Evolutionary conservation across 2,113 vertebrate species (phyloP), one percentile per base, ranked within the genome.

Genomic region (Ibidorhyncha struthersii): DNA sequence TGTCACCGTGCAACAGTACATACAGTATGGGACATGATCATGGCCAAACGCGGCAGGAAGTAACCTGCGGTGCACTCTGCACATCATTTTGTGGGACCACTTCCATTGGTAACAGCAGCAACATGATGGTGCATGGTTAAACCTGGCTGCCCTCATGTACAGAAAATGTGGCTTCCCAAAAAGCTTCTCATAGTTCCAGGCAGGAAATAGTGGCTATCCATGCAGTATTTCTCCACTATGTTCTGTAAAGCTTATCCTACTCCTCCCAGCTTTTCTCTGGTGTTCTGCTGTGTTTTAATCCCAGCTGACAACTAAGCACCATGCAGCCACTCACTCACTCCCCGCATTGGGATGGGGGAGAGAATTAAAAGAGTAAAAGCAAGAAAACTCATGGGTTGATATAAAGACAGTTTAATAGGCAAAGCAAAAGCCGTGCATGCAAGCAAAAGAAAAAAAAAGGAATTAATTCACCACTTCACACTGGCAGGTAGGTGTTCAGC

Each of bases 51-150:
- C 9, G 53, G 11, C 25, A 92, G 45, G 41, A 82, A 74, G 18
- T 6, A 7, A 55, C 2, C 2, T 2, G 0, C 27, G 8, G 20
- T 34, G n/a, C 69, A 6, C 5, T 81, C 49, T 71, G 40, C 7
- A 36, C 8, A 4, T 36, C 15, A 7, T n/a, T 78, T 66, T 66
- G 6, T 14, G 6, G 25, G 26, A 86, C 21, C 34, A 30, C 3
- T 77, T 71, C 20, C 21, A 22, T 3, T n/a, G 9, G 7, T 41
- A 71, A 66, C 61, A 72, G n/a, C 26, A 58, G 13, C 12, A 71
- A 23, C 47, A 49, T 1, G 2, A 50, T 10, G 5, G 11, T 52
- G 20, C 20, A 16, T 12, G 8, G 29, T 41, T 32, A 85, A 53
- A 87, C 14, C 5, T 0, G 1, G 12, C 9, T 86, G 55, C 7